Evolutionary conservation across 1,140 invertebrate species (phyloP).

Genomic region (Periplaneta americana): DNA sequence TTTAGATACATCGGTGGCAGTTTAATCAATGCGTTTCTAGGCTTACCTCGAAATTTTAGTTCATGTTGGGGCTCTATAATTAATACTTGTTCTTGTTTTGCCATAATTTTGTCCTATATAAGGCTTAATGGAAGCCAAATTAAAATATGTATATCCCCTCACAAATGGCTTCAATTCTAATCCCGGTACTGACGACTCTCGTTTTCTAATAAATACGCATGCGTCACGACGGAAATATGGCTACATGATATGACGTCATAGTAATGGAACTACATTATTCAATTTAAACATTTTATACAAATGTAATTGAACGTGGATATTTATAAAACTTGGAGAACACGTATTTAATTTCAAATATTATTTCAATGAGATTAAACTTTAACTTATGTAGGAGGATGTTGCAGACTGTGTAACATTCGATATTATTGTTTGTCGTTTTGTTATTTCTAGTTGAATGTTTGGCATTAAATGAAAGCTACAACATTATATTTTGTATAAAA

Average conservation of each 20-base stretch:
- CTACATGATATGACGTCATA: constrained; percentile 14
- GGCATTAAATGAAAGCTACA: neutral
- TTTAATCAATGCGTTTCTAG: neutral
- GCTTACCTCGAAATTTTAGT: constrained; percentile 64
- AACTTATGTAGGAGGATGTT: too few relatives aligned
- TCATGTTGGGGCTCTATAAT: constrained; percentile 66
- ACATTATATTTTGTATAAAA: neutral
- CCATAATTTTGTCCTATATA: constrained; percentile 31
- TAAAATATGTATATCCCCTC: neutral
- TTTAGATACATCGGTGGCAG: neutral
- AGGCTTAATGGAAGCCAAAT: neutral
- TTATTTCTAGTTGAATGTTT: neutral
- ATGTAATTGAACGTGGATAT: neutral
- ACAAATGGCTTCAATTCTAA: constrained; percentile 23
- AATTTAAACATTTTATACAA: neutral
- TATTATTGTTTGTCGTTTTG: neutral
- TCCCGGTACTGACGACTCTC: constrained; percentile 25
- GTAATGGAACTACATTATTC: neutral
- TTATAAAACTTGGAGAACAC: neutral
- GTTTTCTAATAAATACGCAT: constrained; percentile 35
- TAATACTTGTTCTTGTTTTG: constrained; percentile 57
- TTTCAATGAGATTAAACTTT: too few relatives aligned
- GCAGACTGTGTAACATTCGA: neutral
- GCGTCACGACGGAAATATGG: constrained; percentile 35
- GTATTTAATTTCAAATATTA: neutral